Base-by-base conservation (phyloP, 2,888 invertebrate species). In the Shargacucullia verbasci region DNA sequence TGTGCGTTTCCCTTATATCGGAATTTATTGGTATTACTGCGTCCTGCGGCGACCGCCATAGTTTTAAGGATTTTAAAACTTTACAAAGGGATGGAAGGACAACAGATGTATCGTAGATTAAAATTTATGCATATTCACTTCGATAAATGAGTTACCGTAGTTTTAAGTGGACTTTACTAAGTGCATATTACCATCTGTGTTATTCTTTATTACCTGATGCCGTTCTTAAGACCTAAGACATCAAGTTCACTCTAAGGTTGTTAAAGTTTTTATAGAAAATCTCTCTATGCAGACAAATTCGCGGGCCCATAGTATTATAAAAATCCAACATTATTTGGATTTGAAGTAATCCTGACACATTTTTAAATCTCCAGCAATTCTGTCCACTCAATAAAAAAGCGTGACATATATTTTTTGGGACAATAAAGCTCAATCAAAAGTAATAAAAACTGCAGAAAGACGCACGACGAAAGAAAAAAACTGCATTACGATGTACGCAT, bases 1-100 rank as follows among this genome's bases (percentile, higher is more conserved):
- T 89, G 88, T 88, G 86, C 85, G 89, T 89, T 91, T 92, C 88
- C 89, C 79, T 85, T 89, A 87, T 85, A 88, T 84, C 65, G 83
- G 86, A 89, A 92, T 93, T 92, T 93, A 92, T 91, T 86, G 82
- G 85, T 85, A 69, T 67, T 66, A 69, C 54, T 55, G 72, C 63
- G 67, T 79, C 81, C 83, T 77, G 80, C 47, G 72, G 82, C 59
- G 81, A 73, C 68, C 40, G 49, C 52, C 59, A 72, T 63, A 76
- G 78, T 75, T 77, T 79, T 79, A 73, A 60, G 49, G 71, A 73
- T 80, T 78, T 71, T 65, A 62, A 72, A 72, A 76, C 57, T 62
- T 72, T 54, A 72, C 73, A 73, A 74, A 71, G 67, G 67, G 53
- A 65, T 67, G 55, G 63, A 62, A 70, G 83, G 82, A 76, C 76